Percentiles rank a stretch among this genome's conserved stretches.
Conservation (phyloP, 2,797 vertebrate species). For the Enoplosus armatus region DNA sequence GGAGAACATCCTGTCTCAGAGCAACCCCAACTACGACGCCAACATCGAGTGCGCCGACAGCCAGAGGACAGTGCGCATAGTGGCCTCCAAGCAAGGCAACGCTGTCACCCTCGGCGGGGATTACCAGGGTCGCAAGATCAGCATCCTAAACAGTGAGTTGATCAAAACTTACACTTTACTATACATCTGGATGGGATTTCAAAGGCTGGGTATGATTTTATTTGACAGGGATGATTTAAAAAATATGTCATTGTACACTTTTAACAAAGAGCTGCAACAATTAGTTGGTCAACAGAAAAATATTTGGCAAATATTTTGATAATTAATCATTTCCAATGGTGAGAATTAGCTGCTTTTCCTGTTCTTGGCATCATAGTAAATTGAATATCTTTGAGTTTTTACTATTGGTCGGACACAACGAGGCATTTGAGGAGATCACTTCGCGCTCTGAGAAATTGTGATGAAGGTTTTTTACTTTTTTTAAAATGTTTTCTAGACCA, state of each 20-base stretch:
- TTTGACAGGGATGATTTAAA: too few species aligned
- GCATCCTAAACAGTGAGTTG: slow-evolving; percentile 83
- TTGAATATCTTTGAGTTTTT: too few species aligned
- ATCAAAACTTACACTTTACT: neutral
- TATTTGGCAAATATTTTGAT: neutral
- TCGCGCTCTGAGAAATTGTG: too few species aligned
- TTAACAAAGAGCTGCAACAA: neutral
- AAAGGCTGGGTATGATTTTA: too few species aligned
- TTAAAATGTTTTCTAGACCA: too few species aligned
- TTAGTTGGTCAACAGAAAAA: neutral
- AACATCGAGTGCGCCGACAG: slow-evolving; percentile 92
- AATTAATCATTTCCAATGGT: neutral
- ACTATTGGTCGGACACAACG: too few species aligned
- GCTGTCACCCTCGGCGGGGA: slow-evolving; percentile 82
- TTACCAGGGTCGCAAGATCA: slow-evolving; percentile 91
- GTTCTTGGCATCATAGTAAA: too few species aligned
- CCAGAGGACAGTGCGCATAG: slow-evolving; percentile 86
- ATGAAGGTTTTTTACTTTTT: too few species aligned
- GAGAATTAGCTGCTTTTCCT: too few species aligned
- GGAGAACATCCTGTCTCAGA: slow-evolving; percentile 82
- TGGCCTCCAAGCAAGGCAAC: slow-evolving; percentile 89
- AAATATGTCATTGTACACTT: too few species aligned
- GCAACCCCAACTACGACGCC: slow-evolving; percentile 90
- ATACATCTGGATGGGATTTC: neutral
- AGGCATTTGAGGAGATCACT: neutral